Evolutionary conservation across 2,888 invertebrate species (phyloP).

Genomic region (Hymenopus coronatus): DNA sequence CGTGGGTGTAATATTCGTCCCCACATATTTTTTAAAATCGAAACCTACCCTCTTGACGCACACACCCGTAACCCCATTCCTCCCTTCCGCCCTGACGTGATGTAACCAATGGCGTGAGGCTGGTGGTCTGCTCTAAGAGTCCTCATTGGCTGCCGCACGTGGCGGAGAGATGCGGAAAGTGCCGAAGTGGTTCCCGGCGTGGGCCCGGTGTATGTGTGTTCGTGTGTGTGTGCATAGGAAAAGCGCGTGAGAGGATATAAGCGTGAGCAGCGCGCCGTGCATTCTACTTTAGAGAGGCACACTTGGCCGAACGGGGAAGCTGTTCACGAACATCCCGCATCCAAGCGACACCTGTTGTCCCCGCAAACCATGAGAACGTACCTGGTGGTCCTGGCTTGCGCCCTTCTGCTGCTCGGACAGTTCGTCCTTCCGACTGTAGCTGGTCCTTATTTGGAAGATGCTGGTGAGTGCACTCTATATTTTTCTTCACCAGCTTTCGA

Average conservation of each 20-base stretch:
- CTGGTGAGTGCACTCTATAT: constrained; percentile 6
- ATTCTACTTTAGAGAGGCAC: not conserved
- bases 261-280: not conserved
- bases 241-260: not conserved
- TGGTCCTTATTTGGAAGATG: constrained; percentile 24
- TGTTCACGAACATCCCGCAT: not conserved
- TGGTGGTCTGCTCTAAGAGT: not conserved
- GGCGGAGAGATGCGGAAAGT: not conserved
- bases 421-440: constrained; percentile 16
- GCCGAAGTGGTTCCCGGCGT: not conserved
- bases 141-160: not conserved
- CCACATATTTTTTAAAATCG: not conserved
- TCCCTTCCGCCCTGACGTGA: not conserved
- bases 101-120: not conserved
- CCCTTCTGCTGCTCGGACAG: constrained; percentile 18
- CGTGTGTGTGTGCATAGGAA: not conserved
- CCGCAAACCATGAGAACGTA: constrained; percentile 21
- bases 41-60: not conserved
- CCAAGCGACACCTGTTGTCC: constrained; percentile 1
- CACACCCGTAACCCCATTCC: not conserved
- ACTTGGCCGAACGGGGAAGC: not conserved
- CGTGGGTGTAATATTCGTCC: not conserved
- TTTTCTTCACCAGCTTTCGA: not conserved
- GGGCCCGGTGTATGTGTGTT: not conserved
- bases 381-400: constrained; percentile 24